Conservation (phyloP, 1,140 invertebrate genomes). For the Hormaphis cornu region DNA sequence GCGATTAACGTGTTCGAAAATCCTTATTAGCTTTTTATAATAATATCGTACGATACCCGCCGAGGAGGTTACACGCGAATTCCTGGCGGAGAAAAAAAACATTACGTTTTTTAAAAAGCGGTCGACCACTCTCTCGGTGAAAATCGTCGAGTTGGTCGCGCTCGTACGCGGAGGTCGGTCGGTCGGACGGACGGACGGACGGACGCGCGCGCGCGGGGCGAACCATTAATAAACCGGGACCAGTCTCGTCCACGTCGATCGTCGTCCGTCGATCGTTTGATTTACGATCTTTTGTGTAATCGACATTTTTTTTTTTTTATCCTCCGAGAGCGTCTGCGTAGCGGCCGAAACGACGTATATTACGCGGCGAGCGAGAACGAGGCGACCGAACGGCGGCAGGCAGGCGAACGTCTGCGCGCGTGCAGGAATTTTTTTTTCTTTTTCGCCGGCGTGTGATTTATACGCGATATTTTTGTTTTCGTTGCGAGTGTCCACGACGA, state of each 20-base stretch:
- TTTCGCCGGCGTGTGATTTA: background rate
- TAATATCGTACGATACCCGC: background rate
- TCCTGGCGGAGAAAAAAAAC: background rate
- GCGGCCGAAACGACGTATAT: background rate
- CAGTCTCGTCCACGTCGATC: slow-evolving; percentile 28
- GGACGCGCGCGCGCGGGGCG: background rate
- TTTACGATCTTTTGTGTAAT: slow-evolving; percentile 32
- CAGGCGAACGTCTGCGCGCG: slow-evolving; percentile 29
- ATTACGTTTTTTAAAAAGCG: background rate
- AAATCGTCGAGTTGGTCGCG: slow-evolving; percentile 4
- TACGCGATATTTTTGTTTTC: background rate
- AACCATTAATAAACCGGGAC: slow-evolving; percentile 29
- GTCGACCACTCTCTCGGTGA: background rate
- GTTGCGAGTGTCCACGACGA: no score
- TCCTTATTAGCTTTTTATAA: slow-evolving; percentile 14
- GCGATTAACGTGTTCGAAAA: background rate
- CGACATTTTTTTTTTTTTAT: slow-evolving; percentile 10
- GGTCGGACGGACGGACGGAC: background rate
- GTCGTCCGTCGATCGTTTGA: slow-evolving; percentile 30
- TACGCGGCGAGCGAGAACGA: slow-evolving; percentile 14
- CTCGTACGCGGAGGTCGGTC: slow-evolving; percentile 8
- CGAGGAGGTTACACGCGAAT: background rate
- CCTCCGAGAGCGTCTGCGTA: slow-evolving; percentile 7
- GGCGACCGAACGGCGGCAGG: no score
- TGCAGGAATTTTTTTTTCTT: slow-evolving; percentile 21